phyloP scores from a whole-genome alignment of 2,797 vertebrate genomes.

The Muraenolepis orangiensis region DNA sequence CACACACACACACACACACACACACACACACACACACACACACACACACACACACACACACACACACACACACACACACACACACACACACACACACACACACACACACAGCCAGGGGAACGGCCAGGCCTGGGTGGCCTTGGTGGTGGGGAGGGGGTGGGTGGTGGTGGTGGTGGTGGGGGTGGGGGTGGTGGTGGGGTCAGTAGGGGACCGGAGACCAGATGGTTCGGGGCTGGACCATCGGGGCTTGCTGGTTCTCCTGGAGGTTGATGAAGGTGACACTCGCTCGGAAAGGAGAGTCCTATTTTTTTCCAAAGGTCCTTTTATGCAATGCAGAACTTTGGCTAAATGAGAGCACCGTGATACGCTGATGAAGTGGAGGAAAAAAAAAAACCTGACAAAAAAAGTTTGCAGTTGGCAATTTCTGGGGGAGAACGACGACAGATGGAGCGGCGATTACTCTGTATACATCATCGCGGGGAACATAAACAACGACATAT shows the following conservation, averaged over 20 bases:
- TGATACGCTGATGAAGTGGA: neutral
- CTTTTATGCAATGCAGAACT: neutral
- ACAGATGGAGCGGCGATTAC: constrained; percentile 3
- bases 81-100: no score
- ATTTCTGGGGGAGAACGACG: neutral
- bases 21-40: no score
- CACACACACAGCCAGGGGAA: constrained; percentile 27
- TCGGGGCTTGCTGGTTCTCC: constrained; percentile 37
- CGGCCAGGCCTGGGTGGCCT: constrained; percentile 28
- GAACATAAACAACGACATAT: constrained; percentile 47
- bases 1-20: no score
- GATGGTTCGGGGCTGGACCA: constrained; percentile 52
- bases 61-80: no score
- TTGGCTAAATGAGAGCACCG: no score
- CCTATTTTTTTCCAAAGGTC: constrained; percentile 8
- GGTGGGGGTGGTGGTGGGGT: constrained; percentile 34
- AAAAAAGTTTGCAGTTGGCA: neutral
- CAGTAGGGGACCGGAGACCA: constrained; percentile 40
- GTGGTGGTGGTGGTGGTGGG: constrained; percentile 21
- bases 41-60: no score
- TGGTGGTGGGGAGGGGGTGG: no score
- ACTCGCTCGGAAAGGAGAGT: constrained; percentile 32
- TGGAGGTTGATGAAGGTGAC: constrained; percentile 37
- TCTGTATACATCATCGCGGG: constrained; percentile 15
- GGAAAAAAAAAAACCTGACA: neutral